Conservation (phyloP, 2,888 invertebrate genomes). For the Resseliella maxima region DNA sequence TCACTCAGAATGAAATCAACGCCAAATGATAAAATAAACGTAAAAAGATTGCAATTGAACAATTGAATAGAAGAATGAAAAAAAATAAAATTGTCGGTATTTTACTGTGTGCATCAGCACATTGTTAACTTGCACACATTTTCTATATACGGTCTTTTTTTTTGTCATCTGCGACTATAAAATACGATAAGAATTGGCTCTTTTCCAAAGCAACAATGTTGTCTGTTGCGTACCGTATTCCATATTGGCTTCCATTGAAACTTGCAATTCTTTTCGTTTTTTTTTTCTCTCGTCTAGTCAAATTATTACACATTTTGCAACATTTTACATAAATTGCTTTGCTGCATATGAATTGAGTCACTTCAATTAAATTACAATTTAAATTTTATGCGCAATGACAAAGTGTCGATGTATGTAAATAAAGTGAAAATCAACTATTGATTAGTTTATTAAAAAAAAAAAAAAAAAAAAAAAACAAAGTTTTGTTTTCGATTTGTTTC, state of each 20-base stretch:
- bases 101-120: not conserved
- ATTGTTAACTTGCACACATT: not conserved
- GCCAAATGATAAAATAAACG: no score
- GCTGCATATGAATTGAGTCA: no score
- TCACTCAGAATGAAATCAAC: not conserved
- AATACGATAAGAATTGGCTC: not conserved
- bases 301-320: no score
- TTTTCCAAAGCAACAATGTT: not conserved
- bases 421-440: not conserved
- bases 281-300: not conserved
- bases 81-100: not conserved
- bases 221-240: not conserved
- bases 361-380: not conserved
- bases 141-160: not conserved
- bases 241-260: not conserved
- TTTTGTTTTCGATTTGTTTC: no score
- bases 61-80: no score
- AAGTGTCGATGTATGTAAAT: not conserved
- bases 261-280: not conserved
- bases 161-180: not conserved
- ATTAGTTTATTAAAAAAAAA: not conserved
- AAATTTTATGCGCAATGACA: conserved; percentile 25
- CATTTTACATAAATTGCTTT: not conserved
- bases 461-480: no score
- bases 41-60: no score